These are phyloP conservation scores for Hylaea fasciaria DNA, from an alignment of 2,888 invertebrate species.

Conservation along the genomic window DNA sequence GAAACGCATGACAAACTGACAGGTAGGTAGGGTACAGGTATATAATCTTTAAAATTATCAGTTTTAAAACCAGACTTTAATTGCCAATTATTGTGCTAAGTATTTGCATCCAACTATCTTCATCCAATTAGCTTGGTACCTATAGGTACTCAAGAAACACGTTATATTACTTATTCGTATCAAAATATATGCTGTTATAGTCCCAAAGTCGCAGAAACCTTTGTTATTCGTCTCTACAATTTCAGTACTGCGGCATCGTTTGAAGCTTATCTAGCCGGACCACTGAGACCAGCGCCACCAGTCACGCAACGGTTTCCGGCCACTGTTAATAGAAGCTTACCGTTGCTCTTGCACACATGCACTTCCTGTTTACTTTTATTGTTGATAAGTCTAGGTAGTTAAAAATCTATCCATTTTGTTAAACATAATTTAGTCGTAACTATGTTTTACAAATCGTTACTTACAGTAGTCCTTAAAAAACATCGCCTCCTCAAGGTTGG, in stretches of 20 bases:
- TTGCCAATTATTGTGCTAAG: slow-evolving; percentile 19
- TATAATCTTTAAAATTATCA: slow-evolving; percentile 25
- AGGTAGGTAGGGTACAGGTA: not conserved
- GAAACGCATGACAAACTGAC: no score
- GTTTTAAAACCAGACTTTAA: slow-evolving; percentile 9
- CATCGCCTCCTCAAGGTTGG: slow-evolving; percentile 4
- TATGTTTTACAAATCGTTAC: no score
- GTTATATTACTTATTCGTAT: no score
- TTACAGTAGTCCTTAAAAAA: no score
- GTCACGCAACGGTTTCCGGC: slow-evolving; percentile 72
- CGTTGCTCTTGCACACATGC: slow-evolving; percentile 51
- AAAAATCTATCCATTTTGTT: not conserved
- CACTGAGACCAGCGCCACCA: slow-evolving; percentile 53
- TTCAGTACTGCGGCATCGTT: slow-evolving; percentile 9
- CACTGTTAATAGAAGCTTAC: slow-evolving; percentile 64
- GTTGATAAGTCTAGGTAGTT: slow-evolving; percentile 6
- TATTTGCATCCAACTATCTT: slow-evolving; percentile 20
- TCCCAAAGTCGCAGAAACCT: no score
- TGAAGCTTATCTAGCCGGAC: slow-evolving; percentile 26
- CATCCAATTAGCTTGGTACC: no score
- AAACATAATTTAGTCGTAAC: not conserved
- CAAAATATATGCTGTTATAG: no score
- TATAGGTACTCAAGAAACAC: no score
- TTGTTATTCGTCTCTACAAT: no score
- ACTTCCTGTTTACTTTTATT: slow-evolving; percentile 38